Evolutionary conservation across 2,797 vertebrate species (phyloP).

Genomic region (Hipposideros larvatus): DNA sequence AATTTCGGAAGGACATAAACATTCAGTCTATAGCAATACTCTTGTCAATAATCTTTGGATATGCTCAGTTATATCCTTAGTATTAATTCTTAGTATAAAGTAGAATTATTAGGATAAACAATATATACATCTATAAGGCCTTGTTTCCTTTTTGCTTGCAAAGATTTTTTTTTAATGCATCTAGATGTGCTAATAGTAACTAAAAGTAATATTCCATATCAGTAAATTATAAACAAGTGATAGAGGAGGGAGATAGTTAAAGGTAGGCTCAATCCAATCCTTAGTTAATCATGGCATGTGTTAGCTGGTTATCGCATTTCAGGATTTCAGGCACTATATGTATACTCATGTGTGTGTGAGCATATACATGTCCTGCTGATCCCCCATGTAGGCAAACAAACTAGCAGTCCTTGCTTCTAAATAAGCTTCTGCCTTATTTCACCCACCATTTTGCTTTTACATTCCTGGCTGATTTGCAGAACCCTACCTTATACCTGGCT

Average conservation of each 20-base stretch:
- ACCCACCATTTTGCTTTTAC: background rate
- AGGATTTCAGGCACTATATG: background rate
- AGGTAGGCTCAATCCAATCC: background rate
- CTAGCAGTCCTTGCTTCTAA: background rate
- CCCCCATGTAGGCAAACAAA: background rate
- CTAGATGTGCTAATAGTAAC: background rate
- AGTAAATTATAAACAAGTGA: background rate
- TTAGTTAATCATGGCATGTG: background rate
- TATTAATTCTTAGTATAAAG: background rate
- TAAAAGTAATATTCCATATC: background rate
- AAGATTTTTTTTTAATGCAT: background rate
- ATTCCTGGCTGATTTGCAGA: background rate
- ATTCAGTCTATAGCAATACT: background rate
- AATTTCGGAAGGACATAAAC: background rate
- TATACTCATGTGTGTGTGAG: too few relatives aligned
- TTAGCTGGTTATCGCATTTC: background rate
- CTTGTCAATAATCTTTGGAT: background rate
- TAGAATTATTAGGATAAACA: constrained; percentile 1
- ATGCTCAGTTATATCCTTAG: background rate
- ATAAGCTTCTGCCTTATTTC: background rate
- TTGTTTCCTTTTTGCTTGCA: background rate
- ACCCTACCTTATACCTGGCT: background rate
- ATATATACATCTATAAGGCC: background rate
- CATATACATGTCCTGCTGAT: background rate
- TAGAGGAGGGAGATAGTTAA: background rate